A percentile compares a stretch with the other conserved stretches of the same genome.
These are phyloP conservation scores for Ceratitis capitata DNA, from an alignment of 1,140 invertebrate genomes.

Conservation along the genomic window DNA sequence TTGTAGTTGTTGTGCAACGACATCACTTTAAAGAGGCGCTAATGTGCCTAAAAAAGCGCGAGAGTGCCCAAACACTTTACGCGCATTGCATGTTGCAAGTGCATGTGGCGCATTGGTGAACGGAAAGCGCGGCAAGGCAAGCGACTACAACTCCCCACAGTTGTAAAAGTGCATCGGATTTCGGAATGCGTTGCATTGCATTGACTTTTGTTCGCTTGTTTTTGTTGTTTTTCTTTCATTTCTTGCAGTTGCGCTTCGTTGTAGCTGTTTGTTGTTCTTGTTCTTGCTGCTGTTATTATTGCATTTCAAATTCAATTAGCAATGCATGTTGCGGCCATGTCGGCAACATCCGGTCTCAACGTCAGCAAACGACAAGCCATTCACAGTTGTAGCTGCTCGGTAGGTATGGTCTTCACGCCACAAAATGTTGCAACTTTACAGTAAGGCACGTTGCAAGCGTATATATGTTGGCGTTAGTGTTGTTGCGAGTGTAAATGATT, in stretches of 20 bases:
- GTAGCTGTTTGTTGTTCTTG: background rate
- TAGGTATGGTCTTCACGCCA: background rate
- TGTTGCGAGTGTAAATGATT: no score
- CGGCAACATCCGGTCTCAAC: constrained; percentile 40
- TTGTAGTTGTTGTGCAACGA: background rate
- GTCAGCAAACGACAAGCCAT: background rate
- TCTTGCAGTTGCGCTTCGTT: background rate
- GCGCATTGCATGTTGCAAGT: constrained; percentile 2
- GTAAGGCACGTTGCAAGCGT: background rate
- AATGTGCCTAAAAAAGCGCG: constrained; percentile 33
- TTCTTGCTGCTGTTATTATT: background rate
- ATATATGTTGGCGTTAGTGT: background rate
- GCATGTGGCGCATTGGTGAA: background rate
- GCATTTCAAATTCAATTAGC: constrained; percentile 41
- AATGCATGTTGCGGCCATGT: constrained; percentile 41
- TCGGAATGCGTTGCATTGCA: background rate
- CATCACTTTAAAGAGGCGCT: constrained; percentile 34
- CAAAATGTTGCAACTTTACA: constrained; percentile 26
- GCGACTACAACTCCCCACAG: constrained; percentile 4
- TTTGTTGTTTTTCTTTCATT: background rate
- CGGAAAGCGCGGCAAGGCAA: background rate
- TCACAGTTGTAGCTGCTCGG: background rate
- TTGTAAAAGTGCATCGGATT: background rate
- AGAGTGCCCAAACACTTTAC: background rate
- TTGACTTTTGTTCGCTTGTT: background rate